A percentile compares a stretch with the other conserved stretches of the same genome.
Conservation (phyloP, 2,113 vertebrate genomes). For the Indicator maculatus region DNA sequence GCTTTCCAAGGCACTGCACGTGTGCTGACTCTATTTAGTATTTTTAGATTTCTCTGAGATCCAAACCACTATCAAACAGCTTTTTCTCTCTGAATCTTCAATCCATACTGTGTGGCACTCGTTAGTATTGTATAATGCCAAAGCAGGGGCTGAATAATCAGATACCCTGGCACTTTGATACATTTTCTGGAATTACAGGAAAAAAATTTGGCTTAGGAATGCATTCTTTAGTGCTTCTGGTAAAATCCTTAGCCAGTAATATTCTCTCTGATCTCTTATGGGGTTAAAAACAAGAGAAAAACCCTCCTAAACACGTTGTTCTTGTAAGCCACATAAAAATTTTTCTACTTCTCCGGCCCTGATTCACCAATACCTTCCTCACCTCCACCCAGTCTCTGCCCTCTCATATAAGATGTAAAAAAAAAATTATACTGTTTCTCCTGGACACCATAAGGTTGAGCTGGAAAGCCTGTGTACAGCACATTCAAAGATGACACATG, state of each 20-base stretch:
- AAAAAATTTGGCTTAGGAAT: not conserved
- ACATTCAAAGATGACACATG: not conserved
- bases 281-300: not conserved
- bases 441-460: not conserved
- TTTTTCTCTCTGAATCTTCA: slow-evolving; percentile 63
- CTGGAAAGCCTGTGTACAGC: not conserved
- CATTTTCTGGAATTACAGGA: slow-evolving; percentile 9
- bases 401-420: not conserved
- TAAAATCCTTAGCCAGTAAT: not conserved
- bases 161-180: not conserved
- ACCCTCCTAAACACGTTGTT: not conserved
- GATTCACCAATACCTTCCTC: not conserved
- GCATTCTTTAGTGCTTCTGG: not conserved
- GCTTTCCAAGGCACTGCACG: slow-evolving; percentile 69
- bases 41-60: slow-evolving; percentile 77
- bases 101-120: slow-evolving; percentile 23
- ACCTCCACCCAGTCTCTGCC: not conserved
- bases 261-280: not conserved
- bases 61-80: slow-evolving; percentile 62
- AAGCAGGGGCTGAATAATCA: slow-evolving; percentile 47
- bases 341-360: not conserved
- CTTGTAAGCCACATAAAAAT: not conserved
- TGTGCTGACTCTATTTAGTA: slow-evolving; percentile 70
- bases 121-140: not conserved
- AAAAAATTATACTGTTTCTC: not conserved